Base-by-base conservation (phyloP, 1,140 invertebrate species). In the Drosophila fuyamai region DNA sequence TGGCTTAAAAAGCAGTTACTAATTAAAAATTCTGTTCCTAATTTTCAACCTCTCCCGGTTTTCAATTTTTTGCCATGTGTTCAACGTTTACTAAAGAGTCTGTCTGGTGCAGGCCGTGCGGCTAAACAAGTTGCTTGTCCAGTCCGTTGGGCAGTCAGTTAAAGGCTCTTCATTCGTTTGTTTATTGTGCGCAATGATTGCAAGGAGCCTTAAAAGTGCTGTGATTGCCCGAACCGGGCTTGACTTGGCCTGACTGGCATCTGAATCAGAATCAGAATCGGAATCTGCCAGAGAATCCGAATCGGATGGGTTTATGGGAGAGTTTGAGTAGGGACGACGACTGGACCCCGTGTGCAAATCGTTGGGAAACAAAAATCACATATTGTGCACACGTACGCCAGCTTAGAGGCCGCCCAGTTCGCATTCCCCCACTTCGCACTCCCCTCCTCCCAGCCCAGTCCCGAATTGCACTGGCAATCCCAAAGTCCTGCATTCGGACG, bases 341-440 rank as follows among this genome's bases (percentile, higher is more conserved):
- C 29, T 32, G 29, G 29, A 6, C 29, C 58, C 70, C 81, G 78
- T 89, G 84, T 80, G 80, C 84, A 89, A 89, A 89, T 89, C 80
- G 84, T 81, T 75, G 77, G 84, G 84, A 67, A 84, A 89, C 84
- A 89, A 89, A 89, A 89, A 89, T 89, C 84, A 89, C 80, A 88
- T 81, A 89, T 88, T 89, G 84, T 80, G 81, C 80, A 88, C 83
- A 88, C 83, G 83, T 88, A 74, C 80, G 48, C 72, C 72, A 79
- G 82, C 82, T 88, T 83, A 82, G 71, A 72, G 72, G 57, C 43
- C 56, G 6, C 50, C 10, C 10, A 2, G 8, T 27, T 16, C 35
- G 10, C 16, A 59, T 4, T 10, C n/a, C 61, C 41, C 16, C 0
- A 1, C 14, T 18, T 18, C 18, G 18, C n/a, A 36, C 13, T 29